Conservation (phyloP, 2,797 vertebrate species). For the Urophycis tenuis region DNA sequence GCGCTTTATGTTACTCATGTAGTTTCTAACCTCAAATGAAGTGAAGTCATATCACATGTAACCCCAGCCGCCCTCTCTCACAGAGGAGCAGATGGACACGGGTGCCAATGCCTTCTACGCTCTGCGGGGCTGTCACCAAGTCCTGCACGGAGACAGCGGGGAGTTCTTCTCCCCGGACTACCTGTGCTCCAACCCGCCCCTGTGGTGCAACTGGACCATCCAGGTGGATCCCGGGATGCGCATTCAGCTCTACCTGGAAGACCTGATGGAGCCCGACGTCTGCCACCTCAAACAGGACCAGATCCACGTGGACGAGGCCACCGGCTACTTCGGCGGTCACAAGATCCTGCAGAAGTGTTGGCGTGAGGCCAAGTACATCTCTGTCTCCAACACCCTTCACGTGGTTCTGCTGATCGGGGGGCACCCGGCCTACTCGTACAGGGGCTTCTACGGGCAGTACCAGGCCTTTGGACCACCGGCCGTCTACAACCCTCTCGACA, state of each 20-base stretch:
- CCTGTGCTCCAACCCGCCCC: slow-evolving; percentile 69
- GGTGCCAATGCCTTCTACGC: slow-evolving; percentile 59
- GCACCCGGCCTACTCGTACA: slow-evolving; percentile 45
- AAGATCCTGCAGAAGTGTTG: slow-evolving; percentile 68
- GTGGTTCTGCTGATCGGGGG: slow-evolving; percentile 67
- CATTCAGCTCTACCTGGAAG: slow-evolving; percentile 65
- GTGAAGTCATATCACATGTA: neutral
- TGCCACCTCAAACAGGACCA: slow-evolving; percentile 69
- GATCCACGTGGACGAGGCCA: slow-evolving; percentile 68
- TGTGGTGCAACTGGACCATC: slow-evolving; percentile 80
- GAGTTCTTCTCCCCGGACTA: slow-evolving; percentile 75
- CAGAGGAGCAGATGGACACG: neutral
- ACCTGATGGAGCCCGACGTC: slow-evolving; percentile 54
- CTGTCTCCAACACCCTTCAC: slow-evolving; percentile 55
- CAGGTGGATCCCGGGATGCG: slow-evolving; percentile 56
- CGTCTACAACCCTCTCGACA: slow-evolving; percentile 37
- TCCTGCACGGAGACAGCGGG: slow-evolving; percentile 39
- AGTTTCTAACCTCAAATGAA: neutral
- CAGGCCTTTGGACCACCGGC: slow-evolving; percentile 47
- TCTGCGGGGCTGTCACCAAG: slow-evolving; percentile 69
- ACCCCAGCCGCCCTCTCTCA: neutral
- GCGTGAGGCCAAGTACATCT: slow-evolving; percentile 53
- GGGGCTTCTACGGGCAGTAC: slow-evolving; percentile 67
- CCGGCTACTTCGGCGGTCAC: slow-evolving; percentile 3
- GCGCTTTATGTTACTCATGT: neutral